Conservation (phyloP, 1,140 invertebrate genomes). For the Euschistus heros region DNA sequence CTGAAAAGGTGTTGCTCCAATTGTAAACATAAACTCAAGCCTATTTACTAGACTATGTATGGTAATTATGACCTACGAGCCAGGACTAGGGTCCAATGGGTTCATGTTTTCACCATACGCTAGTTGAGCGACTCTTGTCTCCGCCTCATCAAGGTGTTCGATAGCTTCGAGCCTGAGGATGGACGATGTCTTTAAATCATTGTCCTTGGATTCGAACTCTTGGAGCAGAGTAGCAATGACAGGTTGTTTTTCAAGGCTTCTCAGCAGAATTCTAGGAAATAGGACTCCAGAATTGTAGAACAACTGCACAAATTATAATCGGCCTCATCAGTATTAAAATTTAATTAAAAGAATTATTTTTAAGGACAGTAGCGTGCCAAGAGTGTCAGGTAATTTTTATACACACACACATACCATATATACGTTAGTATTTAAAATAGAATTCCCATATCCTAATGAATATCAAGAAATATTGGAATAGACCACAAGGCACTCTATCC, state of each 20-base stretch:
- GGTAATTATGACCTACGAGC: conserved; percentile 22
- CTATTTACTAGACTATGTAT: too few species aligned
- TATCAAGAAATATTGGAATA: too few species aligned
- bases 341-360: too few species aligned
- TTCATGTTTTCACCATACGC: conserved; percentile 24
- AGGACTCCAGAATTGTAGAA: conserved; percentile 25
- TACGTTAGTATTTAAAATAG: too few species aligned
- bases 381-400: too few species aligned
- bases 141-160: conserved; percentile 17
- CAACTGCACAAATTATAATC: conserved; percentile 17
- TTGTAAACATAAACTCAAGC: too few species aligned
- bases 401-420: too few species aligned
- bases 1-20: too few species aligned
- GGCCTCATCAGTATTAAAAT: too few species aligned
- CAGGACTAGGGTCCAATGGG: conserved; percentile 18
- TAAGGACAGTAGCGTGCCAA: too few species aligned
- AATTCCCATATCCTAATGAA: too few species aligned
- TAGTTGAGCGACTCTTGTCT: conserved; percentile 22
- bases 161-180: neutral
- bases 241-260: conserved; percentile 6
- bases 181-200: neutral
- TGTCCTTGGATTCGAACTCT: neutral
- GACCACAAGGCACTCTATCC: too few species aligned
- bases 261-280: conserved; percentile 20
- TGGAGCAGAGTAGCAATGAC: conserved; percentile 23